Percentiles rank a stretch among this genome's conserved stretches.
These are phyloP conservation scores for Sebastes melanostomus DNA, from an alignment of 2,797 vertebrate genomes.

Conservation along the genomic window DNA sequence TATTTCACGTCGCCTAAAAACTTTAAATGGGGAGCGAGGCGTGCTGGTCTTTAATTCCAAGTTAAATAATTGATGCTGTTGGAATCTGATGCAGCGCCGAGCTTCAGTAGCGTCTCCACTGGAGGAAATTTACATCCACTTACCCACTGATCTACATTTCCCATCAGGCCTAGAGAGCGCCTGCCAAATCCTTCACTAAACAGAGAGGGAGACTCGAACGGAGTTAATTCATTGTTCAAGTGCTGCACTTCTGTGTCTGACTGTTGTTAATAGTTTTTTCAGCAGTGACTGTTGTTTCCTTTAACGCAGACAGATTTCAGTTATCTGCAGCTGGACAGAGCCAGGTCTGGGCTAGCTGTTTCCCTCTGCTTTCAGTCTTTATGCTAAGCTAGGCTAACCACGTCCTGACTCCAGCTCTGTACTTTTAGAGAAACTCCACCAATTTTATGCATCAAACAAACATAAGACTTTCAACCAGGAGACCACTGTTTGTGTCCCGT, in stretches of 20 bases:
- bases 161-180: constrained; percentile 37
- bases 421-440: too few relatives aligned
- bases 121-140: constrained; percentile 49
- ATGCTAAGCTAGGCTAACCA: not conserved
- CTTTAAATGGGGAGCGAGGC: constrained; percentile 45
- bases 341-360: not conserved
- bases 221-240: not conserved
- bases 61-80: constrained; percentile 58
- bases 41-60: constrained; percentile 48
- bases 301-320: not conserved
- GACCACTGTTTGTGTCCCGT: too few relatives aligned
- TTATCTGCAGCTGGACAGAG: not conserved
- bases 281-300: not conserved
- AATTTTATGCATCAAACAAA: too few relatives aligned
- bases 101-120: constrained; percentile 14
- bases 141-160: constrained; percentile 57
- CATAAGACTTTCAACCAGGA: too few relatives aligned
- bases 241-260: not conserved
- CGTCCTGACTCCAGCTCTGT: not conserved
- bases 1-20: constrained; percentile 59
- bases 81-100: constrained; percentile 48
- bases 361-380: not conserved
- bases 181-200: constrained; percentile 14
- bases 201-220: not conserved
- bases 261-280: not conserved